These are phyloP conservation scores for Neelides sp. DNA, from an alignment of 1,140 invertebrate species.

Conservation along the genomic window DNA sequence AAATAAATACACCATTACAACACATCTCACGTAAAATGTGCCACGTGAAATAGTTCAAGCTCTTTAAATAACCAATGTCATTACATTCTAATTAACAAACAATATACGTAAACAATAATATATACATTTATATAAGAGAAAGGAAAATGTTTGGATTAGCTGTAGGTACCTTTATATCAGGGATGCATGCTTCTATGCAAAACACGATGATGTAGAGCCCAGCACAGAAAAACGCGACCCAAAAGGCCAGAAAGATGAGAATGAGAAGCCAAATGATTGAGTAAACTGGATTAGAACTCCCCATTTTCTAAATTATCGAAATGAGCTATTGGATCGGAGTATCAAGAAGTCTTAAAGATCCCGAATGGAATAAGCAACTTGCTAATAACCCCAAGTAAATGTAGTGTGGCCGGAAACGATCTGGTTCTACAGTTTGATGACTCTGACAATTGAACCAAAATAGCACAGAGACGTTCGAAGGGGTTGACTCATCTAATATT, in stretches of 20 bases:
- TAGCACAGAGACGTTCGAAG: too few species aligned
- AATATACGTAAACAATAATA: neutral
- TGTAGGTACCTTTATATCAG: conserved; percentile 41
- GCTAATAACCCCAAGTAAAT: too few species aligned
- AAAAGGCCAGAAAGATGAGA: conserved; percentile 58
- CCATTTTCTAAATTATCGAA: too few species aligned
- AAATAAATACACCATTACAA: too few species aligned
- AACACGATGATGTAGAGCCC: conserved; percentile 57
- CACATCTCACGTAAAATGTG: conserved; percentile 6
- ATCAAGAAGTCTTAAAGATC: too few species aligned
- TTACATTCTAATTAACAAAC: neutral
- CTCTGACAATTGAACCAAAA: too few species aligned
- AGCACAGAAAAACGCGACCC: conserved; percentile 58
- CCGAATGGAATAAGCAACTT: too few species aligned
- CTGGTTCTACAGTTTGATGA: too few species aligned
- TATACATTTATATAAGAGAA: neutral
- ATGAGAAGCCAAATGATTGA: conserved; percentile 64
- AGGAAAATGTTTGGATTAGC: neutral
- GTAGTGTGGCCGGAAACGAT: too few species aligned
- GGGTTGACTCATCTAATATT: too few species aligned
- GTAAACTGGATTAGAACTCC: conserved; percentile 46
- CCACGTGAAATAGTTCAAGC: neutral
- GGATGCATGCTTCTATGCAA: conserved; percentile 56
- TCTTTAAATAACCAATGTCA: neutral
- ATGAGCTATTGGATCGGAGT: too few species aligned